These are phyloP conservation scores for Platycheirus albimanus DNA, from an alignment of 2,888 invertebrate species.

Conservation along the genomic window DNA sequence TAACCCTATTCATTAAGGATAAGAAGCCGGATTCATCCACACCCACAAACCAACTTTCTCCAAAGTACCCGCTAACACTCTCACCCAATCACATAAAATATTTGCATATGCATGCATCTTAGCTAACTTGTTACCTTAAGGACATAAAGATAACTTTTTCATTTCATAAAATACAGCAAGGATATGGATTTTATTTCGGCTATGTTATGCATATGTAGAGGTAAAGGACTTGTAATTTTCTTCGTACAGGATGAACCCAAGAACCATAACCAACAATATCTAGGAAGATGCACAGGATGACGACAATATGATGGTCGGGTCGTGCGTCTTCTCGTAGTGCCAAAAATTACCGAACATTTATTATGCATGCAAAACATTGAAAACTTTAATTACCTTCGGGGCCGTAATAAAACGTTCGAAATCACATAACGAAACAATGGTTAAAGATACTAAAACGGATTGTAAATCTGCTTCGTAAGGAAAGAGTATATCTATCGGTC, in stretches of 20 bases:
- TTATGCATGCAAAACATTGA: conserved; percentile 70
- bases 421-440: conserved; percentile 66
- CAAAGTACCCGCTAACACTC: no score
- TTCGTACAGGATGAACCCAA: background rate
- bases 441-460: conserved; percentile 56
- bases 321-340: conserved; percentile 11
- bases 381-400: conserved; percentile 72
- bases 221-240: conserved; percentile 1
- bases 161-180: conserved; percentile 20
- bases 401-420: conserved; percentile 67
- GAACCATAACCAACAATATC: no score
- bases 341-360: conserved; percentile 58
- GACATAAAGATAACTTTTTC: conserved; percentile 42
- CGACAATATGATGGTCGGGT: background rate
- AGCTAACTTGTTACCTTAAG: conserved; percentile 8
- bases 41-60: no score
- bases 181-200: conserved; percentile 15
- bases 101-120: conserved; percentile 32
- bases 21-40: no score
- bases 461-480: conserved; percentile 39
- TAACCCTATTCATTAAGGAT: no score
- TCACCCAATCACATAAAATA: conserved; percentile 37
- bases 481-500: conserved; percentile 7
- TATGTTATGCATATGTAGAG: no score
- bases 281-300: no score